These are phyloP conservation scores for Anthoscopus minutus DNA, from an alignment of 2,113 vertebrate genomes.

Conservation along the genomic window DNA sequence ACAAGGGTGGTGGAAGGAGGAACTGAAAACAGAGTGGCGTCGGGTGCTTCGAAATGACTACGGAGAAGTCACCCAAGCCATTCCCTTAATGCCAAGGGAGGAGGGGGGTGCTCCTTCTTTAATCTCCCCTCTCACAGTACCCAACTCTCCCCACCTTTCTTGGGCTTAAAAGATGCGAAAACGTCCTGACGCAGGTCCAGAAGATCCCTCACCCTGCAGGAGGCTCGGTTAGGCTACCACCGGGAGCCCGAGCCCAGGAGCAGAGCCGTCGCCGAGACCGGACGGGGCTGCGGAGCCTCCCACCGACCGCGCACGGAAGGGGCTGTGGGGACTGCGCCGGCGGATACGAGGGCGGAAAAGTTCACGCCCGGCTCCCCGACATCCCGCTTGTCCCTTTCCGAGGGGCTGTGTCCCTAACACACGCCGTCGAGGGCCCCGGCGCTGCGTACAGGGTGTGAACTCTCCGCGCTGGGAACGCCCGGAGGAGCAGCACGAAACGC, in stretches of 20 bases:
- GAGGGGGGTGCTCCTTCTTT: neutral
- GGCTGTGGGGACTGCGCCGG: neutral
- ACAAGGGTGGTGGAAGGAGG: neutral
- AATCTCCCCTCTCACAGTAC: neutral
- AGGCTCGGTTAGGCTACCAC: neutral
- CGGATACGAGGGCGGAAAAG: neutral
- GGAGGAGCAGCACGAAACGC: neutral
- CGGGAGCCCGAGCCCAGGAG: neutral
- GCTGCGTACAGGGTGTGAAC: neutral
- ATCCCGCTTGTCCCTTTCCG: neutral
- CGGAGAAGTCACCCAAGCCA: neutral
- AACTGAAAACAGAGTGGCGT: neutral
- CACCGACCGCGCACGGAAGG: neutral
- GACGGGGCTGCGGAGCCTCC: neutral
- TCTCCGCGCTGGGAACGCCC: neutral
- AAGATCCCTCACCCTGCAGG: neutral
- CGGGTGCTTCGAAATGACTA: neutral
- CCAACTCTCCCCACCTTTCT: neutral
- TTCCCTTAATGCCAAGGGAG: neutral
- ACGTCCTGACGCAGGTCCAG: neutral
- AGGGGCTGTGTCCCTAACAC: accelerated
- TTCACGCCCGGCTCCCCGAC: neutral
- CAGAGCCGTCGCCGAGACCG: neutral
- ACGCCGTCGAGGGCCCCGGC: neutral
- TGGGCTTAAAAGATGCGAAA: neutral